Evolutionary conservation across 2,797 vertebrate genomes (phyloP), one percentile per base, ranked within the genome.

Genomic region (Synaphobranchus kaupii): DNA sequence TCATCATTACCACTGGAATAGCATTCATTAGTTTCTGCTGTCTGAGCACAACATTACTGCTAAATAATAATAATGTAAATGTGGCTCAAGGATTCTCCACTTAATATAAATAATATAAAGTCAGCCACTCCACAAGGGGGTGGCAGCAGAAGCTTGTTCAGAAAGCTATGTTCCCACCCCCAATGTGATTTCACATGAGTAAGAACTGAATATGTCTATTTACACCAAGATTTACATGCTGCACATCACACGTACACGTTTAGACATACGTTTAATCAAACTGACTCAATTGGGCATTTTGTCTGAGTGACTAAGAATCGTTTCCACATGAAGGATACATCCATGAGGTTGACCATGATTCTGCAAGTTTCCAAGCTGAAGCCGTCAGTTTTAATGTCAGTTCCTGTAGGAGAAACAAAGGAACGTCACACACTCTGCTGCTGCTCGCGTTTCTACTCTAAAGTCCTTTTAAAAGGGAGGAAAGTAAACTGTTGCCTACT

Each of bases 321-420:
- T 48, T 1, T 50, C 15, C 44, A 9, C 25, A 28, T 44, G 44
- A 94, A 98, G 96, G 98, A 99, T 98, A 98, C 97, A 25, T 98
- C 97, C 96, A 98, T 94, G 89, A 98, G 95, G 94, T 97, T 96
- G 90, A 98, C 94, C 96, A 98, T 97, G 84, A 96, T 90, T 68
- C 96, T 95, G 94, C 96, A 97, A 60, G 97, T 98, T 4, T 96
- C 96, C 90, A 96, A 66, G 90, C 93, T 94, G 92, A 99, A 98
- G 85, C 97, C 97, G 28, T 96, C 93, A 0, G 97, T 97, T 91
- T 97, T 98, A 85, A 98, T 93, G 92, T 98, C 97, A 34, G 91
- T 93, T 93, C 96, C 98, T 98, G 92, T 47, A 89, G 90, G 39
- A 22, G 34, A 44, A 44, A 78, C 34, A 20, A 20, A 20, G 2